Evolutionary conservation across 2,797 vertebrate species (phyloP), one percentile per base, ranked within the genome.

Genomic region (Fringilla coelebs): DNA sequence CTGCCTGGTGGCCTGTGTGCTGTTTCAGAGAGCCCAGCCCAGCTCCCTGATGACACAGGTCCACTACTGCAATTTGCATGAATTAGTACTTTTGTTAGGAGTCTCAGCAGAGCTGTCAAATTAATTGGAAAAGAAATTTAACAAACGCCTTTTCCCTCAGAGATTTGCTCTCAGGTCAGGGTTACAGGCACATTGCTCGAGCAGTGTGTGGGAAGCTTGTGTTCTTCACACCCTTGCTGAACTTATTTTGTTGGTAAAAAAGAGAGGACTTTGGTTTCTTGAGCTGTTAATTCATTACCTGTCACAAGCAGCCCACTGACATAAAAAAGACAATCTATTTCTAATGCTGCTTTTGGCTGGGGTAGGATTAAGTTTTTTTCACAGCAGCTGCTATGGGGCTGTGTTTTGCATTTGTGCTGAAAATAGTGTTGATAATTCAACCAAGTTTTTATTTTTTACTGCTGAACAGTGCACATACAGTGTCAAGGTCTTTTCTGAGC

Each of bases 101-200:
- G 72, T 83, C 93, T 95, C 95, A 78, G 68, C 73, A 92, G 95
- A 92, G 81, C 78, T 66, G 90, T 91, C 92, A 88, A 91, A 80
- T 93, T 97, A 96, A 96, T 94, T 93, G 93, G 93, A 96, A 95
- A 93, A 90, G 65, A 93, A 97, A 92, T 87, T 65, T 77, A 89
- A 94, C 90, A 92, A 92, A 92, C 6, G 48, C 48, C 75, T 87
- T 92, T 67, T 7, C 61, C 92, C 78, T 85, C 72, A 25, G 93
- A 95, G 90, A 48, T 74, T 45, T 36, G 86, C 38, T 62, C 88
- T 78, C 2, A 5, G 89, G 89, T 89, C 65, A 15, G 62, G 70
- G 85, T 81, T 85, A 65, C n/a, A 85, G 81, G 68, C 46, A 83
- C 7, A 31, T 29, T 83, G 49, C 60, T 57, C 3, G 4, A 89